Conservation (phyloP, 2,113 vertebrate species). For the Neotoma lepida region DNA sequence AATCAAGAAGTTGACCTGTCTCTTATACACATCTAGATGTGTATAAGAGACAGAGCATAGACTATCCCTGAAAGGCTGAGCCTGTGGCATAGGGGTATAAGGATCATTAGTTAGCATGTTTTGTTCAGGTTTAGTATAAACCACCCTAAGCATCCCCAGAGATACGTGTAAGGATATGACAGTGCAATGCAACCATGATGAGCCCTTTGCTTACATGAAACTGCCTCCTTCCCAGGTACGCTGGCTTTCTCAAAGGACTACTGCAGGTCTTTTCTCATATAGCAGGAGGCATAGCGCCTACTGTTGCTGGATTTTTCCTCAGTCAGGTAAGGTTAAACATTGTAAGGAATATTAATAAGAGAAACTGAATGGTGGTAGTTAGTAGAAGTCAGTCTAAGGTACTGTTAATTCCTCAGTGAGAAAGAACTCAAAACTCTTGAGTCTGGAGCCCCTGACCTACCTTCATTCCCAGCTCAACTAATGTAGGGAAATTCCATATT, state of each 20-base stretch:
- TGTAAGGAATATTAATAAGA: neutral
- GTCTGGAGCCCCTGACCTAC: neutral
- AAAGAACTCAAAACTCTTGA: neutral
- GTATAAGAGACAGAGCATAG: too few species aligned
- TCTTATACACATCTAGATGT: too few species aligned
- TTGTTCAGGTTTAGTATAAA: neutral
- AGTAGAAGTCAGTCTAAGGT: neutral
- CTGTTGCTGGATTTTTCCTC: slow-evolving; percentile 49
- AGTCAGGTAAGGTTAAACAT: slow-evolving; percentile 52
- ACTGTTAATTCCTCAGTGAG: neutral
- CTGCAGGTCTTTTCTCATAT: slow-evolving; percentile 8
- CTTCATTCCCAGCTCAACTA: neutral
- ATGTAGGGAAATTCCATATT: neutral
- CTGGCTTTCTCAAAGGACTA: slow-evolving; percentile 64
- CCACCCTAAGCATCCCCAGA: neutral
- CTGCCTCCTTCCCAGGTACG: slow-evolving; percentile 42
- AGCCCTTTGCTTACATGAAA: neutral
- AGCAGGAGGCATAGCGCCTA: slow-evolving; percentile 56
- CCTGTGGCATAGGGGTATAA: neutral
- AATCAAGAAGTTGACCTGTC: neutral
- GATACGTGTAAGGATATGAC: too few species aligned
- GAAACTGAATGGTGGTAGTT: neutral
- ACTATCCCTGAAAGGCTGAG: neutral
- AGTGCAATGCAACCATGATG: neutral
- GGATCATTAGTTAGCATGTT: neutral